These are phyloP conservation scores for Ficedula albicollis DNA, from an alignment of 2,797 vertebrate species.

Conservation along the genomic window DNA sequence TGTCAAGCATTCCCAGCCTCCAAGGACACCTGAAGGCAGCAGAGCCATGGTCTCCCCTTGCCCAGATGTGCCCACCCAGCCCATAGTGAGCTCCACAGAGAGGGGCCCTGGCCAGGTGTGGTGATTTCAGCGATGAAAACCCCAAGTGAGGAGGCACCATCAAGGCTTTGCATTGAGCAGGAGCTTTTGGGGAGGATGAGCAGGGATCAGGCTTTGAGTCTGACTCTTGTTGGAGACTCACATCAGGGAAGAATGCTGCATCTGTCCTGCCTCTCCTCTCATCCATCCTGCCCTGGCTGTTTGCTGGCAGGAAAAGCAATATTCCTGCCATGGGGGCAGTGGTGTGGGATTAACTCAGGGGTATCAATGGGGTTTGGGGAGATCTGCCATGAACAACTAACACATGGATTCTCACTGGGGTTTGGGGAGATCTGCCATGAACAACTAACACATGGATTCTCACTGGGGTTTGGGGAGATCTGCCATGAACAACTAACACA, in stretches of 20 bases:
- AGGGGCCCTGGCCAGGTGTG: accelerated
- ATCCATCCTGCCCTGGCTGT: background rate
- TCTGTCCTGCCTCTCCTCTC: background rate
- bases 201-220: background rate
- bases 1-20: background rate
- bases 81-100: accelerated
- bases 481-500: background rate
- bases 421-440: background rate
- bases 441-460: background rate
- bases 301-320: background rate
- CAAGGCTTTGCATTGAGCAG: background rate
- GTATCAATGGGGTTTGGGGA: background rate
- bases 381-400: background rate
- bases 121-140: background rate
- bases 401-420: accelerated
- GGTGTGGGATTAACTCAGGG: accelerated
- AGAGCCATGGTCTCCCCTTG: accelerated
- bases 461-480: background rate
- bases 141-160: background rate
- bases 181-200: background rate
- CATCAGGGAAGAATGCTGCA: background rate
- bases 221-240: background rate
- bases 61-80: background rate
- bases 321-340: background rate
- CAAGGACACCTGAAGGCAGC: background rate